These are phyloP conservation scores for Aspidiotus destructor DNA, from an alignment of 2,888 invertebrate species.

Conservation along the genomic window DNA sequence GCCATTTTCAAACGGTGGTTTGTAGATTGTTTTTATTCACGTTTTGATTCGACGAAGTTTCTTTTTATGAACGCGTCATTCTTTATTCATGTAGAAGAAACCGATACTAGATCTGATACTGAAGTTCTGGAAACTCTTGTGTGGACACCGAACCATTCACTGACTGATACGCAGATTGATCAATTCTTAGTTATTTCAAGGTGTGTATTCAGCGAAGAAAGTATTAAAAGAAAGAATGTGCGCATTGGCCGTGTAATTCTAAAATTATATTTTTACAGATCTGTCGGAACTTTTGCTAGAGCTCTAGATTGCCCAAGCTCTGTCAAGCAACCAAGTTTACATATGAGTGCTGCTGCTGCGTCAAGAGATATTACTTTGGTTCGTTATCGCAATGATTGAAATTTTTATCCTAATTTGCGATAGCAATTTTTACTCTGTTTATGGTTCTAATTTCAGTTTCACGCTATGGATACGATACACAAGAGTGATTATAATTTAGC, in stretches of 20 bases:
- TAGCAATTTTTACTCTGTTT: slow-evolving; percentile 30
- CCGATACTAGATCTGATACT: slow-evolving; percentile 53
- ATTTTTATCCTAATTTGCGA: neutral
- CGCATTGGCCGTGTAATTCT: neutral
- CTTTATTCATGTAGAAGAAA: slow-evolving; percentile 42
- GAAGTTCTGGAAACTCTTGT: slow-evolving; percentile 69
- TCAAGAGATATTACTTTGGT: slow-evolving; percentile 94
- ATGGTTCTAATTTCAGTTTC: slow-evolving; percentile 55
- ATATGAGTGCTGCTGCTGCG: slow-evolving; percentile 99
- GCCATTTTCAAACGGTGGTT: slow-evolving; percentile 41
- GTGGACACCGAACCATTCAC: slow-evolving; percentile 86
- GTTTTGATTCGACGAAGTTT: neutral
- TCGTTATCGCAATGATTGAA: slow-evolving; percentile 37
- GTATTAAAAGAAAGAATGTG: too few species aligned
- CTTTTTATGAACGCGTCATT: slow-evolving; percentile 14
- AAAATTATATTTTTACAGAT: slow-evolving; percentile 34
- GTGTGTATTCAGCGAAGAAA: slow-evolving; percentile 36
- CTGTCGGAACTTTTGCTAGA: slow-evolving; percentile 80
- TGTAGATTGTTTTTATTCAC: too few species aligned
- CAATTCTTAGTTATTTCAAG: slow-evolving; percentile 82
- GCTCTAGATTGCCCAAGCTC: slow-evolving; percentile 97
- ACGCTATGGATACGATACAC: slow-evolving; percentile 96
- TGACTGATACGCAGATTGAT: slow-evolving; percentile 94
- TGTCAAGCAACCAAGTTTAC: slow-evolving; percentile 94
- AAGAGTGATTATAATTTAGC: slow-evolving; percentile 86